A percentile compares a stretch with the other conserved stretches of the same genome.
phyloP scores from a whole-genome alignment of 2,113 vertebrate genomes.

The Ptilorrhoa leucosticta region DNA sequence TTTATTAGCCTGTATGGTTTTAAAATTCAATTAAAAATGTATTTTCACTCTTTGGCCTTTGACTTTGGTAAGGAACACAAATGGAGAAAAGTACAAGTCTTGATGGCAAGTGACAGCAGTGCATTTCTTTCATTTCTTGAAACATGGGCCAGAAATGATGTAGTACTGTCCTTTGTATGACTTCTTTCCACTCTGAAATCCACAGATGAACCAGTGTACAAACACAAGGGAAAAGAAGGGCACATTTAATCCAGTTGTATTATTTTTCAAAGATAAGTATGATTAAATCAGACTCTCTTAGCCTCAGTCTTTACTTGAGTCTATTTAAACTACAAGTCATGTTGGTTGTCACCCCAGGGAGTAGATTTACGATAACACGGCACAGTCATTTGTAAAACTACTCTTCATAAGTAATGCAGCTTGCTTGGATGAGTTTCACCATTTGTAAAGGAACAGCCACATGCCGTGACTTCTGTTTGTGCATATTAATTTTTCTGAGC shows the following conservation, averaged over 20 bases:
- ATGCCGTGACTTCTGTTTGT: not conserved
- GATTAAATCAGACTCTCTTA: slow-evolving; percentile 1
- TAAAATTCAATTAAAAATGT: slow-evolving; percentile 58
- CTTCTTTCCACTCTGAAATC: not conserved
- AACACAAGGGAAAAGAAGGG: not conserved
- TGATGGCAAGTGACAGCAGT: not conserved
- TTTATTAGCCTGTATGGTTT: slow-evolving; percentile 63
- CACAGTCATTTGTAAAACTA: slow-evolving; percentile 18
- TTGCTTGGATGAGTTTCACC: not conserved
- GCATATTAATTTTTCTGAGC: not conserved
- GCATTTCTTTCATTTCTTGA: not conserved
- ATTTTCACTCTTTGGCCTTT: slow-evolving; percentile 42
- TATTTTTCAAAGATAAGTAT: not conserved
- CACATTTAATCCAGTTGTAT: not conserved
- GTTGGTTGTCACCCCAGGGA: not conserved
- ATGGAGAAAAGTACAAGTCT: not conserved
- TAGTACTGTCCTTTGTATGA: not conserved
- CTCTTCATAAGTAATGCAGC: not conserved
- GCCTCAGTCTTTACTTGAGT: not conserved
- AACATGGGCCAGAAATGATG: not conserved
- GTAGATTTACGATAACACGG: not conserved
- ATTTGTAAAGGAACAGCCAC: not conserved
- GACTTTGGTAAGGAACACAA: slow-evolving; percentile 21
- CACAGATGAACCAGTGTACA: not conserved
- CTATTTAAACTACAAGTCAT: not conserved